Evolutionary conservation across 2,113 vertebrate species (phyloP).

Genomic region (Andinoacara biseriatus): DNA sequence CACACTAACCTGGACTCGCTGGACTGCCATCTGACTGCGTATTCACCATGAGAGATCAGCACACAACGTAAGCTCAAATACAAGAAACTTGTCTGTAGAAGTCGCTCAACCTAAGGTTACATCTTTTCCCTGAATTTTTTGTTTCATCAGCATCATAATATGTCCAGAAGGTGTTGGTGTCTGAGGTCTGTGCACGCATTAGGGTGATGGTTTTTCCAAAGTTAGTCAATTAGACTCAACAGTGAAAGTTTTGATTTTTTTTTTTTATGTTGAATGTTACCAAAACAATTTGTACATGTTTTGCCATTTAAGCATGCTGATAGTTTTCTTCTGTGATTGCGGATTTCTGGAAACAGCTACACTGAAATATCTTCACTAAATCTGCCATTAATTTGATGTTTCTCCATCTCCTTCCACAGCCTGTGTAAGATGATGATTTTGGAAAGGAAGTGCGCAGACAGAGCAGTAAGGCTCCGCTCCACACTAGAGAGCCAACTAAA

Average conservation of each 20-base stretch:
- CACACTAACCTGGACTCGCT: conserved; percentile 16
- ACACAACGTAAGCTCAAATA: conserved; percentile 67
- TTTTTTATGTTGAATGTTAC: not conserved
- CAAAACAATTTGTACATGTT: not conserved
- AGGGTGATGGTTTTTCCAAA: not conserved
- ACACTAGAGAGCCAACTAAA: conserved; percentile 66
- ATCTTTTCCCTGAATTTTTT: not conserved
- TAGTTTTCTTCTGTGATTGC: not conserved
- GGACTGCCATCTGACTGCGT: not conserved
- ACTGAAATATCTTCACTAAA: not conserved
- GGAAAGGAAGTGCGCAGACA: conserved; percentile 76
- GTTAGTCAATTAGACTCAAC: not conserved
- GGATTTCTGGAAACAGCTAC: not conserved
- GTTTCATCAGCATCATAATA: not conserved
- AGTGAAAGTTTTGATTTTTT: not conserved
- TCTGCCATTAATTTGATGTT: not conserved
- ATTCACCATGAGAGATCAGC: conserved; percentile 76
- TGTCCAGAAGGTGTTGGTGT: not conserved
- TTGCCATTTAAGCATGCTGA: not conserved
- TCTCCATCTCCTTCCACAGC: conserved; percentile 27
- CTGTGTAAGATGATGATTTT: conserved; percentile 72
- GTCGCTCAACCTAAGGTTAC: not conserved
- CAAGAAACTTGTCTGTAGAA: not conserved
- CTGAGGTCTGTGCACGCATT: not conserved
- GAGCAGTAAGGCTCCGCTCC: conserved; percentile 62